Evolutionary conservation across 1,140 invertebrate species (phyloP), one percentile per base, ranked within the genome.

Genomic region (Grapholita molesta): DNA sequence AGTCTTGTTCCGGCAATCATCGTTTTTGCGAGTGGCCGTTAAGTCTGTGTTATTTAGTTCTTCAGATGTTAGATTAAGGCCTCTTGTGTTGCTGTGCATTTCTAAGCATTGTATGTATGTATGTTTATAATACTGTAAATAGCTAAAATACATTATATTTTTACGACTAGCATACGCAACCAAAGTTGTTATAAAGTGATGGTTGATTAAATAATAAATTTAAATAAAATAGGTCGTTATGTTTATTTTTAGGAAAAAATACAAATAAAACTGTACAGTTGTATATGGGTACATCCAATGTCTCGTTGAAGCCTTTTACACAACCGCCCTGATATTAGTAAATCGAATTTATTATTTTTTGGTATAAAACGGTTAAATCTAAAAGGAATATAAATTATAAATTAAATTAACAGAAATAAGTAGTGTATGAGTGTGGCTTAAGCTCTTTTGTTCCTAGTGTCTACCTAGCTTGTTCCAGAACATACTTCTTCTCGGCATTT

Each of bases 121-220:
- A 83, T 90, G 79, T 89, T 85, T 84, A 90, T 85, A 88, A 61
- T 85, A 84, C 82, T 91, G 89, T 91, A 91, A 85, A 91, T 91
- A 91, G 84, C 81, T 89, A 88, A 90, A 85, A 82, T 86, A 90
- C 86, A 88, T 89, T 71, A 91, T 91, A 91, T 91, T 91, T 91
- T 89, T 91, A 91, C 89, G 89, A 88, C 75, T 91, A 91, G 87
- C 80, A 85, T 89, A 91, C 89, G 88, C 89, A 91, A 91, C 89
- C 89, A 91, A 91, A 91, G 89, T 91, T 90, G 89, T 91, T 91
- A 91, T 88, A 85, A 89, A 90, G 86, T 89, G 86, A 87, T 89
- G 89, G 89, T 90, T 89, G 88, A 89, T 85, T 88, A 85, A 90
- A 87, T 86, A 83, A 84, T 86, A 90, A 89, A 83, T 83, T 83